Base-by-base conservation (phyloP, 2,888 invertebrate species). In the Drosophila birchii region DNA sequence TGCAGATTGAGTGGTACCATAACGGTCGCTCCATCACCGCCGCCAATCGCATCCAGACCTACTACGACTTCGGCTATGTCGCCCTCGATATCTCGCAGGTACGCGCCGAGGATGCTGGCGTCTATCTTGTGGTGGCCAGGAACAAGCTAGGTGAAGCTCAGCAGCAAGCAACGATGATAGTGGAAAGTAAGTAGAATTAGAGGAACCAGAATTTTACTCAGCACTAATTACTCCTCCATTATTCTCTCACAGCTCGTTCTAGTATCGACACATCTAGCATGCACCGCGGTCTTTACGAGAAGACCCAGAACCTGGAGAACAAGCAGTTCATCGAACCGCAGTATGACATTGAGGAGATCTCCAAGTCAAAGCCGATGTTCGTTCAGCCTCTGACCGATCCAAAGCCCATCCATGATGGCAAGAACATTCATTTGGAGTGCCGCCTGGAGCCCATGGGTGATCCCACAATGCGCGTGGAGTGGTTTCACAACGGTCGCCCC, bases 41-140 rank as follows among this genome's bases (percentile, higher is more conserved):
- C 71, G 97, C 97, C 41, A 97, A 96, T 90, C 95, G 99, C 81
- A 99, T 98, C 90, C 98, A 98, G 93, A 97, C 97, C 11, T 97
- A 97, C 91, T 96, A 98, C 88, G 98, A 99, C 92, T 99, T 99
- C 93, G 99, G 99, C 69, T 98, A 98, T 91, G 98, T 99, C 23
- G 98, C 98, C 39, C 94, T 99, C 78, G 99, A 99, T 90, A 98
- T 99, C 84, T 94, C 97, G 69, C 97, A 96, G 92, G 98, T 98
- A 20, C 95, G 98, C 75, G 95, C 97, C 44, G 98, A 98, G 91
- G 98, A 99, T 93, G 95, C 96, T 75, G 99, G 99, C 58, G 95
- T 96, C 41, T 99, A 99, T 93, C 97, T 97, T 0, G 97, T 98
- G 54, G 96, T 98, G 32, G 98, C 98, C 18, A 95, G 97, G 90